These are phyloP conservation scores for Lagopus muta DNA, from an alignment of 2,113 vertebrate genomes.

Conservation along the genomic window DNA sequence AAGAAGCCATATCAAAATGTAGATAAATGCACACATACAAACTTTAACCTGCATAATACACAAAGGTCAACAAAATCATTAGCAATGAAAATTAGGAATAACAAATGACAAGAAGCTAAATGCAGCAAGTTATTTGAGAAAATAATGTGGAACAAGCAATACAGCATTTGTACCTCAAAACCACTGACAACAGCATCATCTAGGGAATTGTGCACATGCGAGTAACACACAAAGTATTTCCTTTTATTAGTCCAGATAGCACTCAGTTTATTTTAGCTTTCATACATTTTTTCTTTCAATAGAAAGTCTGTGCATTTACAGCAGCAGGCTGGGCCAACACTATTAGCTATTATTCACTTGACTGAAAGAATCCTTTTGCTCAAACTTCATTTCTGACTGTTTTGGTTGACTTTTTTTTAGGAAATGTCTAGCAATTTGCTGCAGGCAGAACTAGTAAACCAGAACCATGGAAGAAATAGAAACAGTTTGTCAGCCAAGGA, in stretches of 20 bases:
- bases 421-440: not conserved
- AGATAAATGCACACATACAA: not conserved
- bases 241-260: not conserved
- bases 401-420: not conserved
- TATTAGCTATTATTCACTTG: not conserved
- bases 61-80: not conserved
- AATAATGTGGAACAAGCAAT: not conserved
- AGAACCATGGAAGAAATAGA: not conserved
- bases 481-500: not conserved
- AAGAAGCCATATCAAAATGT: not conserved
- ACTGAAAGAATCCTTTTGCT: not conserved
- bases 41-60: not conserved
- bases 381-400: not conserved
- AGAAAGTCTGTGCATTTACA: not conserved
- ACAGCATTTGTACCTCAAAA: not conserved
- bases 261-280: not conserved
- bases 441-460: not conserved
- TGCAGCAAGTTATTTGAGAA: not conserved
- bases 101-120: not conserved
- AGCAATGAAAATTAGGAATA: not conserved
- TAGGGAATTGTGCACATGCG: not conserved
- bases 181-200: not conserved
- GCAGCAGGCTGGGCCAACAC: not conserved
- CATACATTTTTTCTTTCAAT: not conserved
- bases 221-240: not conserved